Conservation (phyloP, 2,113 vertebrate genomes). For the Thamnophis sirtalis region DNA sequence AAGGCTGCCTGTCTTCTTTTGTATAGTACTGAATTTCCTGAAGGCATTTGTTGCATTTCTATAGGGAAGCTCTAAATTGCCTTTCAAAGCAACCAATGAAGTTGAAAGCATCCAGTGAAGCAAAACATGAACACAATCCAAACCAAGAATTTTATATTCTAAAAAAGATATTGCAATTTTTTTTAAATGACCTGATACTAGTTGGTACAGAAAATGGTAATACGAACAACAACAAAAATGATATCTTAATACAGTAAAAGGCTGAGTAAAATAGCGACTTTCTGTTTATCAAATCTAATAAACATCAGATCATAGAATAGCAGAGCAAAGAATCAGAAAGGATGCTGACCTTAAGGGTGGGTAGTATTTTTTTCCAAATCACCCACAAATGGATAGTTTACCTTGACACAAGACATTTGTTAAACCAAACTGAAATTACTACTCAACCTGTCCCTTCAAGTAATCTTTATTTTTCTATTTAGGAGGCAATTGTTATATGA, state of each 20-base stretch:
- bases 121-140: constrained; percentile 45
- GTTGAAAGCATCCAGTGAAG: constrained; percentile 51
- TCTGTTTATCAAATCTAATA: not conserved
- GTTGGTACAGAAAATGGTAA: constrained; percentile 34
- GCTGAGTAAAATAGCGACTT: not conserved
- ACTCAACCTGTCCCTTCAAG: not conserved
- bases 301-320: not conserved
- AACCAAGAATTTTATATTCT: constrained; percentile 47
- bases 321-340: not conserved
- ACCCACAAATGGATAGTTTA: not conserved
- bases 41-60: constrained; percentile 57
- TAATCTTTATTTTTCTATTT: not conserved
- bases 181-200: constrained; percentile 45
- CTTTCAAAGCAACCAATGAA: constrained; percentile 27
- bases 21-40: constrained; percentile 53
- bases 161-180: constrained; percentile 12
- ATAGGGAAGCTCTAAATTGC: constrained; percentile 49
- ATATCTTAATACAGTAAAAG: not conserved
- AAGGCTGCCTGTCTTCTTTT: constrained; percentile 11
- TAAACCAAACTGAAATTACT: not conserved
- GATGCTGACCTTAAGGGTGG: not conserved
- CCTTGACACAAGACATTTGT: not conserved
- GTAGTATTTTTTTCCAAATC: not conserved
- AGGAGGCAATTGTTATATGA: not conserved
- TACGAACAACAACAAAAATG: not conserved